Evolutionary conservation across 2,888 invertebrate genomes (phyloP).

Genomic region (Linyphia triangularis): DNA sequence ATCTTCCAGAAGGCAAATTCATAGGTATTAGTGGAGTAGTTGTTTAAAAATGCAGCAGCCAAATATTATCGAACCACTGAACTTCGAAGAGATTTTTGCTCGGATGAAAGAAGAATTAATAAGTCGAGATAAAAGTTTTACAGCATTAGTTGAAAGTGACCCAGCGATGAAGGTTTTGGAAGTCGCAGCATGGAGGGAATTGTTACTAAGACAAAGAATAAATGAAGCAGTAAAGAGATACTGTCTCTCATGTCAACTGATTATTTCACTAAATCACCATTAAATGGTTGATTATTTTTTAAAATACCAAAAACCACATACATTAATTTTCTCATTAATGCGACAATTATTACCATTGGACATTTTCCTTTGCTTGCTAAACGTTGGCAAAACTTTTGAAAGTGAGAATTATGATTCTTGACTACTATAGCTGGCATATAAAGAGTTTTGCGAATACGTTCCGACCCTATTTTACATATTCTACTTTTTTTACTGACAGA

Average conservation of each 20-base stretch:
- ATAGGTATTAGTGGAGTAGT: not conserved
- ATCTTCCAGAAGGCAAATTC: not conserved
- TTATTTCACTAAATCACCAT: not conserved
- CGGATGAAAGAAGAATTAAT: constrained; percentile 8
- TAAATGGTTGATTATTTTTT: not conserved
- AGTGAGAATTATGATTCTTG: not conserved
- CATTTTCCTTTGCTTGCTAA: not conserved
- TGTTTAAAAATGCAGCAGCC: not conserved
- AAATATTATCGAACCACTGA: constrained; percentile 8
- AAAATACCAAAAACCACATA: not conserved
- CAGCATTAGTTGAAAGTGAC: not conserved
- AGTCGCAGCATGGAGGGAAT: no score
- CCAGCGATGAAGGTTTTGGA: no score
- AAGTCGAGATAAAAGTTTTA: not conserved
- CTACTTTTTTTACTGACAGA: not conserved
- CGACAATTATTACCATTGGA: constrained; percentile 3
- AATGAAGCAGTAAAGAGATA: no score
- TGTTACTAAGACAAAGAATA: no score
- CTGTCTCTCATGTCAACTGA: not conserved
- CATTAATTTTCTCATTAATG: not conserved
- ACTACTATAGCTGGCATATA: not conserved
- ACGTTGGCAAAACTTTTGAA: not conserved
- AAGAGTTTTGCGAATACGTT: not conserved
- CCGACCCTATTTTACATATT: not conserved
- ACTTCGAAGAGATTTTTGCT: constrained; percentile 12